Evolutionary conservation across 2,113 vertebrate genomes (phyloP).

Genomic region (Heteronetta atricapilla): DNA sequence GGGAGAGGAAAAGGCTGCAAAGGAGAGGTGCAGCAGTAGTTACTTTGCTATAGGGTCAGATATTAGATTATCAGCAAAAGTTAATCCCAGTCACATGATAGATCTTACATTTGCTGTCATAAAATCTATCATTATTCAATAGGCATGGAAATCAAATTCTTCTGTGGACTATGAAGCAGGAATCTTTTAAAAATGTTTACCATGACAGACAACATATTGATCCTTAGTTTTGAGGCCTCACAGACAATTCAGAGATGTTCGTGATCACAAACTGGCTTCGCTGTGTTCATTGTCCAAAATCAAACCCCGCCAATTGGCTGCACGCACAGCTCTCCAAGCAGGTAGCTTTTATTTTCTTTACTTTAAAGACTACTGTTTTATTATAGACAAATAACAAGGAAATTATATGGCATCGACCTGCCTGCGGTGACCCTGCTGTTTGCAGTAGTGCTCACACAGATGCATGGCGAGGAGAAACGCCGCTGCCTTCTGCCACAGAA

Average conservation of each 20-base stretch:
- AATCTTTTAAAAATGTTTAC: conserved; percentile 51
- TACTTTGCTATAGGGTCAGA: conserved; percentile 4
- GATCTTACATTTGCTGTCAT: conserved; percentile 63
- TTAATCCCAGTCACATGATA: conserved; percentile 23
- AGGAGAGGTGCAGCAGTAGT: not conserved
- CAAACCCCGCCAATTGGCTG: not conserved
- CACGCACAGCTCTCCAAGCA: not conserved
- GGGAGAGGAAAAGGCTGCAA: not conserved
- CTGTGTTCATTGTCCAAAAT: not conserved
- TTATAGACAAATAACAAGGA: not conserved
- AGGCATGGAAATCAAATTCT: conserved; percentile 58
- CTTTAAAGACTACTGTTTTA: not conserved
- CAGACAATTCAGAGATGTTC: not conserved
- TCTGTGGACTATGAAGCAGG: conserved; percentile 34
- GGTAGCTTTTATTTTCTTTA: not conserved
- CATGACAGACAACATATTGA: conserved; percentile 15
- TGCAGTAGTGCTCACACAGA: not conserved
- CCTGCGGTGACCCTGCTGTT: not conserved
- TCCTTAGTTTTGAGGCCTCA: conserved; percentile 38
- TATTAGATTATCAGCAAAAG: conserved; percentile 58
- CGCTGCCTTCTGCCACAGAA: not conserved
- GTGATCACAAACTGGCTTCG: conserved; percentile 5
- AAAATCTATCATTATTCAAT: conserved; percentile 73
- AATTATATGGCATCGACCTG: not conserved
- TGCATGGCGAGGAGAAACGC: not conserved